Evolutionary conservation across 2,797 vertebrate genomes (phyloP), one percentile per base, ranked within the genome.

Genomic region (Sus cebifrons): DNA sequence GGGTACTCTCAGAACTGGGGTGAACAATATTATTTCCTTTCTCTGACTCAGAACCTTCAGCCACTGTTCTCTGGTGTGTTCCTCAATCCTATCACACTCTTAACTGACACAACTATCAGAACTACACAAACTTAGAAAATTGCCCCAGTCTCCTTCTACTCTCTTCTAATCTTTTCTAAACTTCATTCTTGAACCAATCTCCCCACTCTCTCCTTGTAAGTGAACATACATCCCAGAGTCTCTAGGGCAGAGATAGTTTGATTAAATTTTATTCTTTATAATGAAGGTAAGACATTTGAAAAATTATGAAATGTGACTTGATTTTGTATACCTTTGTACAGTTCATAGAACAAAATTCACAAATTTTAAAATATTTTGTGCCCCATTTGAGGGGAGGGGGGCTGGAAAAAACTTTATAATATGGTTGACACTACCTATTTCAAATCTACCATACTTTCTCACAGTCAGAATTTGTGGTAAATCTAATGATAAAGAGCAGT

Each of bases 241-340:
- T 97, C 84, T 21, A 89, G 93, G 49, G 87, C 62, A 95, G 60
- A 86, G 71, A 29, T 3, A 36, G 62, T 71, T 44, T 90, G 83
- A 92, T 92, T 96, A 95, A 60, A 75, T 91, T 94, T 93, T 94
- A 77, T 78, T 89, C 60, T 70, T 93, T 54, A 87, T 87, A 94
- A 86, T 62, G 87, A 74, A 96, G 29, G 52, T 32, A 62, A 91
- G 60, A 75, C 5, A 90, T 60, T 92, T 77, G 32, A 6, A 94
- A 94, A 85, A 75, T 95, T 3, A 97, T 83, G 71, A 78, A 89
- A 84, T 70, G 58, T 86, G 88, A 94, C 68, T 95, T 94, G 44
- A 90, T 73, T 81, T 96, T 96, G 86, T 75, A 84, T 83, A 92
- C 27, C 25, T 95, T 85, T 90, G 56, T 56, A 83, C 65, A 86